These are phyloP conservation scores for Drosophila conformis DNA, from an alignment of 2,888 invertebrate species.

Conservation along the genomic window DNA sequence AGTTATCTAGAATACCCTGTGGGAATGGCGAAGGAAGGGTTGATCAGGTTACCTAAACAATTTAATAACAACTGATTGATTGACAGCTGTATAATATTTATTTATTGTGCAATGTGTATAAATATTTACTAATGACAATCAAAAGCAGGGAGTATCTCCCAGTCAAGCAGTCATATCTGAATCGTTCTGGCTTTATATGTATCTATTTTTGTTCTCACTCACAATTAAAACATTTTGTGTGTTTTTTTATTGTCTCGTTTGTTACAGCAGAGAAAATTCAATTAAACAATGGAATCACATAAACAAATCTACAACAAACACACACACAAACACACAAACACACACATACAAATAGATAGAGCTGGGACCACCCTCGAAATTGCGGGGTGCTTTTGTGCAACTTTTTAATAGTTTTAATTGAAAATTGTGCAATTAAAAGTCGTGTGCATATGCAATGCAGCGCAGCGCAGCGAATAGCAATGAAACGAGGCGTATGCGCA, in stretches of 20 bases:
- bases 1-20: slow-evolving; percentile 16
- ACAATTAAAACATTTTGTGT: slow-evolving; percentile 23
- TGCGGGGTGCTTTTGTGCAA: slow-evolving; percentile 24
- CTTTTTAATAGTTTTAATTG: slow-evolving; percentile 69
- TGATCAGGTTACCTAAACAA: not conserved
- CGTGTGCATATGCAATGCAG: slow-evolving; percentile 46
- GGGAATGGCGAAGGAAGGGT: not conserved
- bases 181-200: not conserved
- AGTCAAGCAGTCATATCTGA: not conserved
- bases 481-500: slow-evolving; percentile 65
- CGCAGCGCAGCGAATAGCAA: slow-evolving; percentile 14
- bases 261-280: slow-evolving; percentile 63
- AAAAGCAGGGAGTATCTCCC: not conserved
- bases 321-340: slow-evolving; percentile 2
- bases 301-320: slow-evolving; percentile 64
- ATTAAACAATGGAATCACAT: slow-evolving; percentile 74
- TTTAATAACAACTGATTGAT: not conserved
- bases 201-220: slow-evolving; percentile 7
- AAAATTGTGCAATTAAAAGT: slow-evolving; percentile 74
- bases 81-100: not conserved
- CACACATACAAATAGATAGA: not conserved
- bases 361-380: slow-evolving; percentile 28
- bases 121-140: not conserved
- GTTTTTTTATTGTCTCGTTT: slow-evolving; percentile 8
- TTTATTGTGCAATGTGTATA: not conserved